Evolutionary conservation across 2,113 vertebrate species (phyloP).

Genomic region (Anser brachyrhynchus): DNA sequence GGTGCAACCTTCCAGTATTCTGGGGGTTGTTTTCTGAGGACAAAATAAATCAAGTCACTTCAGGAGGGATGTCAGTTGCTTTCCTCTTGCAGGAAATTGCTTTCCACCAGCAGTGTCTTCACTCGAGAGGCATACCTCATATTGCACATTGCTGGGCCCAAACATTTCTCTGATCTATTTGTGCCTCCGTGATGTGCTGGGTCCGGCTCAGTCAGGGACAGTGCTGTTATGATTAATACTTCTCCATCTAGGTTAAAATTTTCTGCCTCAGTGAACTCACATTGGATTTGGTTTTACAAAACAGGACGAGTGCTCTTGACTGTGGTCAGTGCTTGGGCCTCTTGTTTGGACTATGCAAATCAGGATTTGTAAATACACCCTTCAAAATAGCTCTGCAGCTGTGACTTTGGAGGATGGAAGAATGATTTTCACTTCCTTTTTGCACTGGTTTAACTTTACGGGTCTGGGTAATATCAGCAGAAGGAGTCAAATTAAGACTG

Average conservation of each 20-base stretch:
- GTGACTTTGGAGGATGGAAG: not conserved
- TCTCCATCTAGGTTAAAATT: not conserved
- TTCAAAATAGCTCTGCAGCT: conserved; percentile 30
- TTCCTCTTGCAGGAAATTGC: not conserved
- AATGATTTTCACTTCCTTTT: conserved; percentile 1
- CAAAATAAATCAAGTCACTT: not conserved
- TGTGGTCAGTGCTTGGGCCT: not conserved
- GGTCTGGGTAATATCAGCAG: not conserved
- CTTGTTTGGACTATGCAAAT: conserved; percentile 10
- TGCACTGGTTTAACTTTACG: not conserved
- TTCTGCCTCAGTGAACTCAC: not conserved
- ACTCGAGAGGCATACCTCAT: not conserved
- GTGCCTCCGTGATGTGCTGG: not conserved
- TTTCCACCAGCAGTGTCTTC: not conserved
- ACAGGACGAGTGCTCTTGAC: not conserved
- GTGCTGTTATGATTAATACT: not conserved
- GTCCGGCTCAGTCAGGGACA: not conserved
- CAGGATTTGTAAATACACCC: not conserved
- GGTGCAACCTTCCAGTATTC: not conserved
- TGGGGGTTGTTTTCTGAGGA: not conserved
- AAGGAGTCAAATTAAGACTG: not conserved
- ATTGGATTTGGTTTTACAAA: not conserved
- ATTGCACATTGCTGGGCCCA: not conserved
- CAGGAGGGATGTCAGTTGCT: not conserved
- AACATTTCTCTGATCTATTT: not conserved